phyloP scores from a whole-genome alignment of 2,113 vertebrate species.

The Dendropsophus ebraccatus region DNA sequence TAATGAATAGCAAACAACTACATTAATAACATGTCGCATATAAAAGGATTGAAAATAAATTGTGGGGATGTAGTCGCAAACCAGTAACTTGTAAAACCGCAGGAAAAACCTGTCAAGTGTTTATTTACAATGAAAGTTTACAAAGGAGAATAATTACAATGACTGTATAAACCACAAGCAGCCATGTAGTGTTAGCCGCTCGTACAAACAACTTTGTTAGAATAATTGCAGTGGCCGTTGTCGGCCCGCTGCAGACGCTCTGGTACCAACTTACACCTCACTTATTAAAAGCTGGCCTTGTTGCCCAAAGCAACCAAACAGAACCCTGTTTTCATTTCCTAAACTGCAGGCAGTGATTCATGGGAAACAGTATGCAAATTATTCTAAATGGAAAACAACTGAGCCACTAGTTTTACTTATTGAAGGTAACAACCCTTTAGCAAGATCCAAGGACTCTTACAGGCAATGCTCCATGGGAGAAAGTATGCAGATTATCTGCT shows the following conservation, averaged over 20 bases:
- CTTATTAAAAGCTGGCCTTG: no score
- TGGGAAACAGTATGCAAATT: no score
- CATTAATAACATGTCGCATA: background rate
- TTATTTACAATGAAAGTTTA: conserved; percentile 19
- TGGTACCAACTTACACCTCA: no score
- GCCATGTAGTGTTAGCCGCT: background rate
- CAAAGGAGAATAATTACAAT: conserved; percentile 5
- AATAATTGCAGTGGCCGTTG: background rate
- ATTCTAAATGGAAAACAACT: no score
- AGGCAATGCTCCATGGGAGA: no score
- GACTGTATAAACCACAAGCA: background rate
- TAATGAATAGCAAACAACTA: conserved; percentile 1
- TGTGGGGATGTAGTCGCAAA: background rate
- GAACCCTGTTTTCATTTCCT: no score
- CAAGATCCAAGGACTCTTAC: no score
- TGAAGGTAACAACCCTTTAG: no score
- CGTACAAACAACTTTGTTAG: background rate
- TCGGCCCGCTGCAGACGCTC: background rate
- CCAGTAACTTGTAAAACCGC: background rate
- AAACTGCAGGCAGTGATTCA: no score
- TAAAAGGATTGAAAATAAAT: background rate
- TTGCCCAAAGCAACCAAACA: no score
- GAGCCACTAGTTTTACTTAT: no score
- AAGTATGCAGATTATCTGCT: no score
- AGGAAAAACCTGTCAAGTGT: background rate